Base-by-base conservation (phyloP, 2,888 invertebrate species). In the Galerucella pusilla region DNA sequence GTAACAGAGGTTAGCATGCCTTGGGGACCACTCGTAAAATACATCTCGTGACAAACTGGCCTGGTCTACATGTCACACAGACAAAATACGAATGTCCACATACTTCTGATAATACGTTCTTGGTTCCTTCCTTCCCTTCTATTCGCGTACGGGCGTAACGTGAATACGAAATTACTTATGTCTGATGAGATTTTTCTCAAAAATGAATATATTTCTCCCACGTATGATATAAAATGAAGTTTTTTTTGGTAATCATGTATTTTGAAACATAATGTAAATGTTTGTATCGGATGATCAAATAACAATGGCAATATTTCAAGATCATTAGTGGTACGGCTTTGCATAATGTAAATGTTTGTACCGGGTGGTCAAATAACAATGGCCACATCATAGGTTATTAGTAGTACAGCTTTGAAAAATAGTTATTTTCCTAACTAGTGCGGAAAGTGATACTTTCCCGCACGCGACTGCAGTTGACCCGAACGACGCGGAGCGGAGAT, bases 1-100 rank as follows among this genome's bases (percentile, higher is more conserved):
- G 86, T 87, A 87, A 86, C 86, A 86, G 84, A 87, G 87, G 87
- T 87, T 87, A 87, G 86, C 85, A 85, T 84, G 86, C 87, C 87
- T 85, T 80, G 80, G 87, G 87, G 88, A 87, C 85, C 81, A 84
- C 84, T 87, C 87, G 87, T 88, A 88, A 88, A 88, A 86, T 82
- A 87, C 85, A 84, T 86, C 86, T 84, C 84, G 85, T 86, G 87
- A 87, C 87, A 86, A 87, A 87, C 72, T 72, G 72, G 72, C 72
- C 72, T 72, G 72, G 72, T 72, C 72, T 72, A 72, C 72, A 72
- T 72, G 72, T 72, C 72, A 72, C 72, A 72, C 72, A 72, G 72
- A 72, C 72, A 72, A 72, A 72, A 72, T 73, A 71, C 68, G 75
- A 77, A 76, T 74, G 79, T 77, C 75, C 77, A 79, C 74, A 77